Percentiles rank a stretch among this genome's conserved stretches.
Evolutionary conservation across 2,113 vertebrate genomes (phyloP).

Genomic region (Cochlearius cochlearius): DNA sequence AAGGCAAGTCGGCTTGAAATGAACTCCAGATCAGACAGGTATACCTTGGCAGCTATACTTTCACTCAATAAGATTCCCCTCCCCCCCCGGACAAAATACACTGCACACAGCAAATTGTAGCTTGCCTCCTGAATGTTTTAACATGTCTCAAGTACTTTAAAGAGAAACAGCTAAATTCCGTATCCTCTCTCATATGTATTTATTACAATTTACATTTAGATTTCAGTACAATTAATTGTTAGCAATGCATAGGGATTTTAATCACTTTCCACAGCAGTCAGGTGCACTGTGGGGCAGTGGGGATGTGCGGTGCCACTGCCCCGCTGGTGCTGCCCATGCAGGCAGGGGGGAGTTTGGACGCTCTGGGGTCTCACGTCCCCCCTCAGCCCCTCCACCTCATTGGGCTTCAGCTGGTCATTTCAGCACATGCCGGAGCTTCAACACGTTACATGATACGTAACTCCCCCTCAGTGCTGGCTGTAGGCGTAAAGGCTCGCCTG

Average conservation of each 20-base stretch:
- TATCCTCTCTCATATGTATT: neutral
- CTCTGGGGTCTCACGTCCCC: fast-evolving
- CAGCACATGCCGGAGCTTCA: neutral
- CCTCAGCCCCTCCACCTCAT: fast-evolving
- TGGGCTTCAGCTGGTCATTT: neutral
- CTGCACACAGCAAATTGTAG: neutral
- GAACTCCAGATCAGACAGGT: neutral
- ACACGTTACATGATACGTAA: fast-evolving
- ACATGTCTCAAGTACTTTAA: neutral
- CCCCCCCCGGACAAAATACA: fast-evolving
- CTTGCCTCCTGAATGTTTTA: neutral
- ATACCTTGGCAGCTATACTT: neutral
- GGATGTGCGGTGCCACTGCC: fast-evolving
- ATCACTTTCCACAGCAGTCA: neutral
- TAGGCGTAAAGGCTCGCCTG: fast-evolving
- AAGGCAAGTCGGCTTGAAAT: neutral
- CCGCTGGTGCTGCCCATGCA: fast-evolving
- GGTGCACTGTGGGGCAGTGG: fast-evolving
- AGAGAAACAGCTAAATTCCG: neutral
- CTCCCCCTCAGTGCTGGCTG: fast-evolving
- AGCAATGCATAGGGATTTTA: fast-evolving
- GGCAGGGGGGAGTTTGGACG: fast-evolving
- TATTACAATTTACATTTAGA: neutral
- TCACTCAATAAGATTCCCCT: neutral
- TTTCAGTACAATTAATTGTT: neutral